A percentile compares a stretch with the other conserved stretches of the same genome.
Conservation (phyloP, 1,140 invertebrate genomes). For the Drosophila sp. region DNA sequence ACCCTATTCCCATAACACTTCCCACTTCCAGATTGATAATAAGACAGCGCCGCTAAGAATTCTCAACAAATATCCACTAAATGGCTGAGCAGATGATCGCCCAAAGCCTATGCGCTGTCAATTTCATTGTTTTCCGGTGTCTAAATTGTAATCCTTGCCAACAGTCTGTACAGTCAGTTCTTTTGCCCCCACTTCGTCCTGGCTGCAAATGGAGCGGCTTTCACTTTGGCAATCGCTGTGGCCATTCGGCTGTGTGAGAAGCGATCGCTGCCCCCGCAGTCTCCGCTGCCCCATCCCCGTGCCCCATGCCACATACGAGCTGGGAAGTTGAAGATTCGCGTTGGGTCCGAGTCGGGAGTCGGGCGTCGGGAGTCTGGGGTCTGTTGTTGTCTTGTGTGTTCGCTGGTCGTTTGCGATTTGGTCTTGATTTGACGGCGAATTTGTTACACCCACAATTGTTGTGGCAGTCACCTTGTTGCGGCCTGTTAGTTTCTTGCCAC, state of each 20-base stretch:
- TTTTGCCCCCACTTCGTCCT: neutral
- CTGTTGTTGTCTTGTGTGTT: slow-evolving; percentile 40
- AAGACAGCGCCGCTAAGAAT: slow-evolving; percentile 50
- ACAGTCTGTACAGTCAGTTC: neutral
- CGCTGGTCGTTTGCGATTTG: slow-evolving; percentile 47
- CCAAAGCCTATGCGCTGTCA: slow-evolving; percentile 64
- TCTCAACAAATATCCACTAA: slow-evolving; percentile 59
- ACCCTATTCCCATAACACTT: slow-evolving; percentile 3
- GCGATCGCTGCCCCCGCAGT: slow-evolving; percentile 16
- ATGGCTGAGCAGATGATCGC: slow-evolving; percentile 71
- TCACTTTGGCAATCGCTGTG: slow-evolving; percentile 39
- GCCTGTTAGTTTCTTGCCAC: slow-evolving; percentile 47
- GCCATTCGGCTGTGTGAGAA: slow-evolving; percentile 32
- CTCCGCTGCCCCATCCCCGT: neutral
- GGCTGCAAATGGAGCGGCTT: slow-evolving; percentile 17
- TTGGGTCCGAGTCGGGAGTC: neutral
- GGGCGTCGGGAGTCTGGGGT: neutral
- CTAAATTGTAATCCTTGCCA: slow-evolving; percentile 73
- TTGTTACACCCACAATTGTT: slow-evolving; percentile 77
- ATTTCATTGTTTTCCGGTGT: slow-evolving; percentile 84
- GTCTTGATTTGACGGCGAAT: slow-evolving; percentile 52
- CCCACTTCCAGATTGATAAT: slow-evolving; percentile 52
- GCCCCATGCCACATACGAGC: slow-evolving; percentile 52
- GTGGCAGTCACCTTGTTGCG: slow-evolving; percentile 51
- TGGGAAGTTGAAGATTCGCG: slow-evolving; percentile 3